Evolutionary conservation across 2,113 vertebrate species (phyloP).

Genomic region (Paedocypris sp.): DNA sequence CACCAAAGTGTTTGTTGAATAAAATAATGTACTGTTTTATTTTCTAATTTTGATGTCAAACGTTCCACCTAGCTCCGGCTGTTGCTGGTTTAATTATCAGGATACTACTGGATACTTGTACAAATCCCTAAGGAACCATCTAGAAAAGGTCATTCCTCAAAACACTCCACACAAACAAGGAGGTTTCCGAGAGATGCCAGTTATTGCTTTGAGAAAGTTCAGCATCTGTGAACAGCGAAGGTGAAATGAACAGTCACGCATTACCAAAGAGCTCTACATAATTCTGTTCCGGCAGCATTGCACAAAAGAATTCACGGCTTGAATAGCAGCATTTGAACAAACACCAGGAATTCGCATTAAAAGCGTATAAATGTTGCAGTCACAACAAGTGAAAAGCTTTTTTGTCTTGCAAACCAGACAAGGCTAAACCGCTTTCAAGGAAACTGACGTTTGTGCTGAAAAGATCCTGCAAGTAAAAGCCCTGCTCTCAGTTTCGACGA

Average conservation of each 20-base stretch:
- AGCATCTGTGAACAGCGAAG: not conserved
- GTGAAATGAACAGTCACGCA: not conserved
- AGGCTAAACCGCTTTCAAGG: no score
- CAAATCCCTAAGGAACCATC: not conserved
- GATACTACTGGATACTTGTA: not conserved
- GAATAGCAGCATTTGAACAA: not conserved
- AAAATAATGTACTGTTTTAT: no score
- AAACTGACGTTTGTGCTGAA: no score
- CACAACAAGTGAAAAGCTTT: no score
- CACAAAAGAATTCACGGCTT: not conserved
- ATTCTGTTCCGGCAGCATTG: not conserved
- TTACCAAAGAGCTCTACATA: not conserved
- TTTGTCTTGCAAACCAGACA: no score
- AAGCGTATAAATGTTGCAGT: no score
- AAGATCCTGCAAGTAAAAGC: no score
- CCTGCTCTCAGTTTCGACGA: no score
- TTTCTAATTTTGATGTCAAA: no score
- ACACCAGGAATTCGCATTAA: not conserved
- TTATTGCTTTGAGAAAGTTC: conserved; percentile 4
- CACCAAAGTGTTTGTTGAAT: no score
- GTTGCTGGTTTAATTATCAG: conserved; percentile 14
- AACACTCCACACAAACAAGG: not conserved
- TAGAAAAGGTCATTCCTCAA: conserved; percentile 13
- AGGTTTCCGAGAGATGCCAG: not conserved
- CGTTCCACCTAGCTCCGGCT: no score